Conservation (phyloP, 1,140 invertebrate genomes). For the Apis dorsata region DNA sequence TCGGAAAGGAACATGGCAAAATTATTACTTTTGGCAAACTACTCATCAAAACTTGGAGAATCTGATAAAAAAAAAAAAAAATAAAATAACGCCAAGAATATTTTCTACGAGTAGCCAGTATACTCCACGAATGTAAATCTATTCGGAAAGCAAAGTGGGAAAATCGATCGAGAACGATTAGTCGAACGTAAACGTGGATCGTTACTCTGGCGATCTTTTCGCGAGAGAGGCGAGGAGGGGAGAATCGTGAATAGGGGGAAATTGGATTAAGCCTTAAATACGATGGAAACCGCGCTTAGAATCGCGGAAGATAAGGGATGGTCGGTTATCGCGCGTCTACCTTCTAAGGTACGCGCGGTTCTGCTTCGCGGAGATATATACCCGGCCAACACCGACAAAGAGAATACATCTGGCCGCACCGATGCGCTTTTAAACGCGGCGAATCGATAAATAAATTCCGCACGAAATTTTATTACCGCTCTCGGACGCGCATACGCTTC, state of each 20-base stretch:
- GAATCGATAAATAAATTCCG: constrained; percentile 51
- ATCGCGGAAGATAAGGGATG: constrained; percentile 61
- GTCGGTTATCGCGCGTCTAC: constrained; percentile 68
- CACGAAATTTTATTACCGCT: constrained; percentile 45
- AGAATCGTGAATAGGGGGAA: constrained; percentile 47
- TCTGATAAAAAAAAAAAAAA: too few species aligned
- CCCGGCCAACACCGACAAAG: constrained; percentile 41
- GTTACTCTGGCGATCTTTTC: constrained; percentile 20
- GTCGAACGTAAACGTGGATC: constrained; percentile 40
- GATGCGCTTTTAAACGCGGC: constrained; percentile 27
- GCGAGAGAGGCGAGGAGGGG: neutral
- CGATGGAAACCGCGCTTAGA: constrained; percentile 6
- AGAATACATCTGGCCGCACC: constrained; percentile 27
- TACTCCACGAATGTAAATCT: too few species aligned
- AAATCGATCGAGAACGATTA: constrained; percentile 38
- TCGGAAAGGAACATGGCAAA: too few species aligned
- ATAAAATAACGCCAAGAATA: too few species aligned
- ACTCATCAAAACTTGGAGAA: too few species aligned
- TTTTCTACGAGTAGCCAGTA: too few species aligned
- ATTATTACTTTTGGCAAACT: too few species aligned
- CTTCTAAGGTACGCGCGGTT: constrained; percentile 51
- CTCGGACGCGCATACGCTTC: neutral
- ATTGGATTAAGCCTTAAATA: constrained; percentile 66
- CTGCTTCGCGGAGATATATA: constrained; percentile 41
- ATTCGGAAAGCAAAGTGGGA: too few species aligned